Percentiles rank a stretch among this genome's conserved stretches.
These are phyloP conservation scores for Panthera uncia DNA, from an alignment of 2,113 vertebrate genomes.

Conservation along the genomic window DNA sequence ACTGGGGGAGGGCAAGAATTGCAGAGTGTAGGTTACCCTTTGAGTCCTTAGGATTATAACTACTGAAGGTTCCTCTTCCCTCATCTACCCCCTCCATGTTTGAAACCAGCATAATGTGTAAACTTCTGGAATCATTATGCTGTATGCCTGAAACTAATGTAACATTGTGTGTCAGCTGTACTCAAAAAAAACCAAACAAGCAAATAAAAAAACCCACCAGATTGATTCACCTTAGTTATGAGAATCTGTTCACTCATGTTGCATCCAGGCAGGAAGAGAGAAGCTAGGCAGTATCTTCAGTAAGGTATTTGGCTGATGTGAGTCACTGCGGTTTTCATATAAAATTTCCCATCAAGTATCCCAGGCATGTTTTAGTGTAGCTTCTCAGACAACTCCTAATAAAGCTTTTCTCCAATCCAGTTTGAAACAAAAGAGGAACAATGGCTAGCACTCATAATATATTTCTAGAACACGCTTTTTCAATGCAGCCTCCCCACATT, in stretches of 20 bases:
- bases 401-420: neutral
- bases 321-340: neutral
- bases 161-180: neutral
- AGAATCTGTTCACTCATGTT: neutral
- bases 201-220: neutral
- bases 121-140: neutral
- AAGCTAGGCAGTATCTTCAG: fast-evolving
- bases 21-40: neutral
- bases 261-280: neutral
- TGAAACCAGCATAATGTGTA: neutral
- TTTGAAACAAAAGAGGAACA: neutral
- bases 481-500: neutral
- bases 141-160: neutral
- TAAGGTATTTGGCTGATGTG: neutral
- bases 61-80: slow-evolving; percentile 43
- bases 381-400: fast-evolving
- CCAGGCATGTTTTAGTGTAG: neutral
- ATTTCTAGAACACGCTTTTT: neutral
- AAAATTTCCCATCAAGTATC: neutral
- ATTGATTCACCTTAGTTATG: neutral
- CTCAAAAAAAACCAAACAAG: neutral
- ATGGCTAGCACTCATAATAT: neutral
- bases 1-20: neutral
- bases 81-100: neutral
- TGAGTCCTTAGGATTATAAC: neutral